Percentiles rank a stretch among this genome's conserved stretches.
phyloP scores from a whole-genome alignment of 2,888 invertebrate genomes.

The Molorchus minor region DNA sequence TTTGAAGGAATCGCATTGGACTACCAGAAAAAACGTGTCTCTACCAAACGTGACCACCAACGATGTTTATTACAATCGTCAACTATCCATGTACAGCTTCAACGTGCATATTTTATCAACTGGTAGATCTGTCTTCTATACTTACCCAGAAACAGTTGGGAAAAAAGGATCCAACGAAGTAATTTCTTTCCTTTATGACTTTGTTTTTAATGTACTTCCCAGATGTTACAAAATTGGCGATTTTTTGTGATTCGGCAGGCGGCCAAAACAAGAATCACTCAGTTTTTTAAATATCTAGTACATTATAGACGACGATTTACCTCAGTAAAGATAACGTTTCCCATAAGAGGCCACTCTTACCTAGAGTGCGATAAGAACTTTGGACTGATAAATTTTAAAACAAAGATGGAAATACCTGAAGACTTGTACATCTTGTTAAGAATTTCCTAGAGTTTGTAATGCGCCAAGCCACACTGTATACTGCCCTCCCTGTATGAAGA shows the following conservation, averaged over 20 bases:
- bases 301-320: slow-evolving; percentile 39
- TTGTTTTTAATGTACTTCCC: background rate
- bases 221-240: slow-evolving; percentile 28
- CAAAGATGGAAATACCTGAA: slow-evolving; percentile 9
- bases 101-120: slow-evolving; percentile 10
- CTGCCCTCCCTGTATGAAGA: too few relatives aligned
- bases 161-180: slow-evolving; percentile 14
- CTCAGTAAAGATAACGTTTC: too few relatives aligned
- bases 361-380: too few relatives aligned
- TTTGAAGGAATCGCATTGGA: slow-evolving; percentile 22
- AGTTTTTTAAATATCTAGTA: slow-evolving; percentile 41
- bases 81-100: slow-evolving; percentile 1
- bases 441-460: too few relatives aligned
- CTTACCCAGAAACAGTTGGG: slow-evolving; percentile 5
- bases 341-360: too few relatives aligned
- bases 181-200: slow-evolving; percentile 6
- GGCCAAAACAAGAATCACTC: slow-evolving; percentile 48
- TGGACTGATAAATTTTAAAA: slow-evolving; percentile 12
- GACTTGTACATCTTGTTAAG: background rate
- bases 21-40: slow-evolving; percentile 31
- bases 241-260: slow-evolving; percentile 46
- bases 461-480: too few relatives aligned
- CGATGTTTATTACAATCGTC: slow-evolving; percentile 3
- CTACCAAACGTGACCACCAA: background rate
- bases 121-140: slow-evolving; percentile 9